These are phyloP conservation scores for Eulemur rubriventer DNA, from an alignment of 2,797 vertebrate genomes.

Conservation along the genomic window DNA sequence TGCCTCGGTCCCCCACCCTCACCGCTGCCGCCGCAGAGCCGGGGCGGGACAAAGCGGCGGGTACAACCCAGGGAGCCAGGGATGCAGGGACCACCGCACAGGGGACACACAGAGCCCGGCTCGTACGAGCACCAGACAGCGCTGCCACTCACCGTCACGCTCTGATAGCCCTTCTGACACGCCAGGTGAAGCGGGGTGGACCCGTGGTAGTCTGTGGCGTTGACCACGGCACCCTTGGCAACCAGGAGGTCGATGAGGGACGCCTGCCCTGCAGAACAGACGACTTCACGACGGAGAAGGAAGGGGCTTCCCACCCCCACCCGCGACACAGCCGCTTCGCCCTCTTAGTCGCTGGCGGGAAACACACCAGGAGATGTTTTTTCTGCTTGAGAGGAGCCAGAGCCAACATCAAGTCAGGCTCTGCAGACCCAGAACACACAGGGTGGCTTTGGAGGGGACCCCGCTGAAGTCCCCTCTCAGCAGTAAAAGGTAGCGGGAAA, in stretches of 20 bases:
- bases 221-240: constrained; percentile 92
- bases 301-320: background rate
- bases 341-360: background rate
- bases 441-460: background rate
- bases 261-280: constrained; percentile 89
- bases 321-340: accelerated
- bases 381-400: background rate
- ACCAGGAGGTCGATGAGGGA: constrained; percentile 94
- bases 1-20: accelerated
- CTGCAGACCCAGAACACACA: background rate
- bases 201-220: constrained; percentile 95
- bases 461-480: background rate
- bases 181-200: constrained; percentile 95
- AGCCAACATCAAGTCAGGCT: background rate
- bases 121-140: accelerated
- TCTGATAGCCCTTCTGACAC: constrained; percentile 96
- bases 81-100: accelerated
- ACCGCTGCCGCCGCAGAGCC: accelerated
- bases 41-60: accelerated
- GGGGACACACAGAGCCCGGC: accelerated
- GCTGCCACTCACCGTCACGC: constrained; percentile 90
- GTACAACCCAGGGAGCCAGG: accelerated
- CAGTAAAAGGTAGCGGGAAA: background rate
- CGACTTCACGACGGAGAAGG: constrained; percentile 18
- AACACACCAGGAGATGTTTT: background rate